Evolutionary conservation across 2,888 invertebrate species (phyloP).

Genomic region (Callyntrura sp.): DNA sequence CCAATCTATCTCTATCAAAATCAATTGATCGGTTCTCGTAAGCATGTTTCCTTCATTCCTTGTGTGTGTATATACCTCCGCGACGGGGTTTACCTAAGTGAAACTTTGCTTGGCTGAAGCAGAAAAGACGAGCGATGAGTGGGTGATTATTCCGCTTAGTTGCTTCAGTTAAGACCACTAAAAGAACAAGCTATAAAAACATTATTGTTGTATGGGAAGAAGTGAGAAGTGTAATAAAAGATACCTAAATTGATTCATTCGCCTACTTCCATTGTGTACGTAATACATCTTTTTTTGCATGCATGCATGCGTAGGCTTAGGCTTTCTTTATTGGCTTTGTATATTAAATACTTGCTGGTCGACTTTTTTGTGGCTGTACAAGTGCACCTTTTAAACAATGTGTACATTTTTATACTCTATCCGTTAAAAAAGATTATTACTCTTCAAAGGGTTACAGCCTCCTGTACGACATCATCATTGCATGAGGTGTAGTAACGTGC

Average conservation of each 20-base stretch:
- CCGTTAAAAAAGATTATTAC: not conserved
- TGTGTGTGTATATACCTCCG: not conserved
- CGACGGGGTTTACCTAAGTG: not conserved
- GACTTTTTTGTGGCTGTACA: not conserved
- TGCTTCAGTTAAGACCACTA: conserved; percentile 55
- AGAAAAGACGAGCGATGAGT: conserved; percentile 31
- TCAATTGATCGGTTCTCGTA: conserved; percentile 60
- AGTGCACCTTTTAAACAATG: conserved; percentile 49
- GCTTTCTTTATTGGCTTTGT: conserved; percentile 25
- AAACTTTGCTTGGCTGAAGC: conserved; percentile 13
- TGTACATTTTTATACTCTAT: conserved; percentile 32
- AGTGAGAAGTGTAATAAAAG: conserved; percentile 11
- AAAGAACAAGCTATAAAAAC: conserved; percentile 40
- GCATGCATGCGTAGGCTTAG: conserved; percentile 43
- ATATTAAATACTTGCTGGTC: conserved; percentile 34
- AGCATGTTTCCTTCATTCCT: conserved; percentile 17
- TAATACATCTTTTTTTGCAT: conserved; percentile 25
- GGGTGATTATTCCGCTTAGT: conserved; percentile 52
- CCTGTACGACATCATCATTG: not conserved
- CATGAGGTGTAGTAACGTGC: conserved; percentile 10
- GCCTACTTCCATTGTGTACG: conserved; percentile 5
- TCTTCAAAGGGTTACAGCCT: conserved; percentile 2
- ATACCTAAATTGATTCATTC: conserved; percentile 20
- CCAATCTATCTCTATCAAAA: conserved; percentile 73
- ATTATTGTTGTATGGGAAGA: conserved; percentile 9